Conservation (phyloP, 2,888 invertebrate species). For the Cataglyphis altisquamis region DNA sequence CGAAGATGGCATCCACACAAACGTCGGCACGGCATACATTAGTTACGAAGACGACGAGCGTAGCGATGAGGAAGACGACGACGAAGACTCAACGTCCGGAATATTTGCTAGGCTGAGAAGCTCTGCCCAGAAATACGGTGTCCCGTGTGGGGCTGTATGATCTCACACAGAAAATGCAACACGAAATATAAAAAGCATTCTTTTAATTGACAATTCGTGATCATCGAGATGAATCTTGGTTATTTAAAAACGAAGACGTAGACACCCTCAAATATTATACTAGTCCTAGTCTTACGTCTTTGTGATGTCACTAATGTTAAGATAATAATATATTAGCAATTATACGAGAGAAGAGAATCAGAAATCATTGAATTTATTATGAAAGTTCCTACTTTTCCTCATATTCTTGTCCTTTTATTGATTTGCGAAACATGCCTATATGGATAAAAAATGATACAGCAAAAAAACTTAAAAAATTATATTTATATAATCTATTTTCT, state of each 20-base stretch:
- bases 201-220: not conserved
- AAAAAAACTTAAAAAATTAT: not conserved
- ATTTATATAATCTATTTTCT: not conserved
- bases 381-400: too few species aligned
- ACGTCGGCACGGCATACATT: not conserved
- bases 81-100: constrained; percentile 20
- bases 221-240: not conserved
- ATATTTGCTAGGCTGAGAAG: constrained; percentile 39
- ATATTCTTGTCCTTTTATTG: not conserved
- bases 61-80: constrained; percentile 45
- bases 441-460: not conserved
- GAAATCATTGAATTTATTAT: constrained; percentile 17
- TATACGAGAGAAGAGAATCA: not conserved
- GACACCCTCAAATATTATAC: constrained; percentile 3
- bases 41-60: not conserved
- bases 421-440: not conserved
- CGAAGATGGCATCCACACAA: constrained; percentile 10
- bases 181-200: not conserved
- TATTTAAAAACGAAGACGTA: not conserved
- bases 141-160: constrained; percentile 2
- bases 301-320: constrained; percentile 28
- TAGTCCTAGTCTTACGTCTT: constrained; percentile 35
- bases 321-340: constrained; percentile 32
- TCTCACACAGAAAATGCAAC: not conserved
- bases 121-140: constrained; percentile 2